Evolutionary conservation across 2,113 vertebrate species (phyloP), one percentile per base, ranked within the genome.

Genomic region (Cinclus mexicanus): DNA sequence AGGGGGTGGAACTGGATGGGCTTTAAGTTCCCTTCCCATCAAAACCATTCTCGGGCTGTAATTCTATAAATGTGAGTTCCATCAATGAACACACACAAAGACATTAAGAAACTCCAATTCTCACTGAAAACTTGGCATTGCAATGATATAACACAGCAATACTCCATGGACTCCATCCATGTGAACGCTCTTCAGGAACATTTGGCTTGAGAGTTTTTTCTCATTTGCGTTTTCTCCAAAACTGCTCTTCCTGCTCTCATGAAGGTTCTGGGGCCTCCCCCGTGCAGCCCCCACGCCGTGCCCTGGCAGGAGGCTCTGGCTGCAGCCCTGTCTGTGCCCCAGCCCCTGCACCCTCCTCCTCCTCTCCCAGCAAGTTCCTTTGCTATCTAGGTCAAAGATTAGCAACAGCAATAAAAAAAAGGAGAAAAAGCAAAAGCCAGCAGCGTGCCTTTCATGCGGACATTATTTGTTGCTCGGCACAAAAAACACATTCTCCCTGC

Each of bases 371-470:
- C 55, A 18, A 77, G 50, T 80, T 92, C 41, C 67, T 50, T 64
- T 28, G 20, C 55, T 94, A 96, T 95, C 88, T 96, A 90, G 96
- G 96, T 96, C 95, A 96, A 91, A 95, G 94, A 95, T 89, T 95
- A 94, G 70, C 70, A 60, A 83, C 17, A 60, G 82, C 72, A 94
- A 86, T 46, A n/a, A 85, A 44, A 91, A 37, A 39, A 64, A 63
- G 20, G 72, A 89, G 39, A 76, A 85, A 93, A 92, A 94, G 92
- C 61, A 86, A 88, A 88, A 93, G 71, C 35, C 96, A 80, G 46
- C 79, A 47, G 63, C 4, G 10, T 39, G 71, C 52, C 88, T 78
- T 75, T 95, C 90, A 93, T 92, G 94, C 29, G 31, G 85, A 96
- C 79, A 55, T 93, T 85, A 95, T 95, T 94, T 69, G 70, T 79